Base-by-base conservation (phyloP, 1,140 invertebrate species). In the Chionoecetes opilio region DNA sequence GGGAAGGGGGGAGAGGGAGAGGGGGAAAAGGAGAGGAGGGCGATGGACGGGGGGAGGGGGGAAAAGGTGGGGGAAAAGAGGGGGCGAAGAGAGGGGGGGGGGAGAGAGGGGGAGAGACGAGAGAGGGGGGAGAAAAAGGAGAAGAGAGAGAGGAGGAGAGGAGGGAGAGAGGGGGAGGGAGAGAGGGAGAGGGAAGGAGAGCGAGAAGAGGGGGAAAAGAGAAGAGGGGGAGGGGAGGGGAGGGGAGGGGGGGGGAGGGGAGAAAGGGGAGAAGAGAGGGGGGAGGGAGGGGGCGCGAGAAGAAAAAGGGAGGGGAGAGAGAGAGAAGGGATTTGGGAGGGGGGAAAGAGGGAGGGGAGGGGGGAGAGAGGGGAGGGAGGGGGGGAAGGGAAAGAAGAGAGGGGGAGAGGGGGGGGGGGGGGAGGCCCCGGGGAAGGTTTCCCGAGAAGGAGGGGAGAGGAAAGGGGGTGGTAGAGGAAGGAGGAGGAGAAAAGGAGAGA, bases 171-270 rank as follows among this genome's bases (percentile, higher is more conserved):
- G 63, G n/a, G 63, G n/a, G 63, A 75, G 63, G n/a, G 63, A 75
- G 63, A 75, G 63, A 75, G 63, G n/a, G 63, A 75, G 63, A 75
- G 63, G n/a, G 63, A 75, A n/a, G n/a, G 63, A 75, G 63, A 75
- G 63, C 11, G 63, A 75, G 63, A 75, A n/a, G n/a, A n/a, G n/a
- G 63, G n/a, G 63, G n/a, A n/a, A 75, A n/a, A 75, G 63, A 75
- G 84, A 75, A n/a, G n/a, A n/a, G n/a, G 63, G n/a, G 63, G n/a
- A n/a, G n/a, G 63, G n/a, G 63, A 75, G 63, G n/a, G 63, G n/a
- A n/a, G n/a, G n/a, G n/a, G 14, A 75, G n/a, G n/a, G n/a, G n/a
- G 14, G 14, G 63, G n/a, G 14, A 14, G 14, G 0, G 63, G n/a
- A n/a, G 32, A n/a, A 17, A n/a, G n/a, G 63, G n/a, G 63, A 75